Conservation (phyloP, 2,888 invertebrate species). For the Lydus trimaculatus region DNA sequence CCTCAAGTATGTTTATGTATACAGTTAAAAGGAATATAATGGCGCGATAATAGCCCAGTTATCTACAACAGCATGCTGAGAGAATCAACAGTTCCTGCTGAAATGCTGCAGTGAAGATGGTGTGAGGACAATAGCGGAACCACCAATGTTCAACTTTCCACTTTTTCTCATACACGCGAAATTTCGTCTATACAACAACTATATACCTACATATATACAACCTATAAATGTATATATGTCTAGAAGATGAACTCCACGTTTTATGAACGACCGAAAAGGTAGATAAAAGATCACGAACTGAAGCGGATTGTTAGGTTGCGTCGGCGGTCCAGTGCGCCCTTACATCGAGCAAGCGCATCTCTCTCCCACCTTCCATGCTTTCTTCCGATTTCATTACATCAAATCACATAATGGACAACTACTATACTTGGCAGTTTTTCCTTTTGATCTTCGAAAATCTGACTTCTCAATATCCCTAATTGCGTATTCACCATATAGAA, state of each 20-base stretch:
- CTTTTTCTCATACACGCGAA: neutral
- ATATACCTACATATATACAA: neutral
- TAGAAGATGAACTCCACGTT: neutral
- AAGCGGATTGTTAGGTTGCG: constrained; percentile 32
- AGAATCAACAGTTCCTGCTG: constrained; percentile 36
- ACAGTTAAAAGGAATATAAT: neutral
- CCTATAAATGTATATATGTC: neutral
- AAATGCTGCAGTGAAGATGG: constrained; percentile 19
- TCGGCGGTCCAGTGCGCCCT: constrained; percentile 35
- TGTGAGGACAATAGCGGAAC: neutral
- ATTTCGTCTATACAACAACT: neutral
- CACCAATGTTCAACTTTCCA: neutral
- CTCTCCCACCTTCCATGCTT: constrained; percentile 31
- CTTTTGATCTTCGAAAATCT: constrained; percentile 25
- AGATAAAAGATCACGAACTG: constrained; percentile 35
- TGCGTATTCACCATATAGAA: neutral
- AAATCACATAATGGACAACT: constrained; percentile 46
- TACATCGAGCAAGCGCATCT: constrained; percentile 34
- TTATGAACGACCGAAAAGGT: constrained; percentile 28
- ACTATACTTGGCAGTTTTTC: constrained; percentile 34
- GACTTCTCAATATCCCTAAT: constrained; percentile 24
- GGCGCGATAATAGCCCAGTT: neutral
- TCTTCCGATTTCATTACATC: constrained; percentile 44
- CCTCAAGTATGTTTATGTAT: constrained; percentile 14
- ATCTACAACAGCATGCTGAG: constrained; percentile 19